Evolutionary conservation across 2,888 invertebrate species (phyloP), one percentile per base, ranked within the genome.

Genomic region (Himalopsyche japonica): DNA sequence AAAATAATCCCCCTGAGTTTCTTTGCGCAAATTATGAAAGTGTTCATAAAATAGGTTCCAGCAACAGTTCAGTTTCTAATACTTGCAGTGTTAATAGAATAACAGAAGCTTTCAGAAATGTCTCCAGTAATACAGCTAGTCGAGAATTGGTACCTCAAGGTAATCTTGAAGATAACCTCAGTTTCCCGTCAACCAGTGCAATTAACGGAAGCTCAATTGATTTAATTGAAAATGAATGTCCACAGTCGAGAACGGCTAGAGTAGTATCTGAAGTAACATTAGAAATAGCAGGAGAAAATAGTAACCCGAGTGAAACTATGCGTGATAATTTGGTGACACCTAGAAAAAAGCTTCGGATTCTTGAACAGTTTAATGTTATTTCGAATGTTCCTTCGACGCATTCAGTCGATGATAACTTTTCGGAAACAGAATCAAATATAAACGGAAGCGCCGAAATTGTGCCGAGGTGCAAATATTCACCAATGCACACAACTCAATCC

Each of bases 401-500:
- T 7, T 70, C 79, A 10, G 32, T 47, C 30, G 85, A 85, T 43
- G 79, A 64, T 78, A 83, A 81, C 57, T 81, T 76, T 77, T 83
- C 49, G n/a, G 47, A 34, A 30, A 64, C 47, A 64, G 84, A 84
- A 12, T 80, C 70, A 20, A 34, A 82, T 70, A 37, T 48, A 20
- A 82, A 48, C 12, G 27, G 57, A 57, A 84, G 81, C n/a, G 64
- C 57, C 79, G 80, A 84, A 81, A 82, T 20, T 49, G 37, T 18
- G 30, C 64, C 64, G 64, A 64, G 82, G 34, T 82, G 48, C 34
- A 83, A 79, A 37, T 83, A 57, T 79, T 24, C 85, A 5, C 30
- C 82, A 43, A 83, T 86, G 70, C 84, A 85, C 15, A 79, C 86
- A 8, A 85, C 86, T 12, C 86, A 86, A 83, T 87, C 87, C 0